Base-by-base conservation (phyloP, 2,888 invertebrate species). In the Neoscelio sp. region DNA sequence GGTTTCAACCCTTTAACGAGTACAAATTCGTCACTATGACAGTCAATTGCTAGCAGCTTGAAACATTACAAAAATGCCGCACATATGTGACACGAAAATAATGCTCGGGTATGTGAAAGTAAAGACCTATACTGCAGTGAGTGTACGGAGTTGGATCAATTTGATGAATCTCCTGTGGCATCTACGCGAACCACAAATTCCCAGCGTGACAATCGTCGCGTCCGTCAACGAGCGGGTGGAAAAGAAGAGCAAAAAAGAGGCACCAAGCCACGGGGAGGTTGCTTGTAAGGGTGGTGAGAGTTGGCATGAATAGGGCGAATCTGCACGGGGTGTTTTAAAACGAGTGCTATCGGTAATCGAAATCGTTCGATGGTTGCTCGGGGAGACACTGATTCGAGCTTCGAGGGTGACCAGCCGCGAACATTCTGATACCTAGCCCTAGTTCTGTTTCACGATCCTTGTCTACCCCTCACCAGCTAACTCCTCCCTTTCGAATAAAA, bases 291-390 rank as follows among this genome's bases (percentile, higher is more conserved):
- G 76, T 67, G 68, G 50, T 46, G 77, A 71, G 73, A 76, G 77
- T 77, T 74, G 62, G 62, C 58, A 68, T 77, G 81, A 81, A 80
- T 81, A 54, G 78, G 84, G 82, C 85, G 85, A 84, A 87, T 87
- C 87, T 85, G 85, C 86, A 85, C 86, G 74, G 87, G 87, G 85
- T 87, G 86, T 88, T 88, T 88, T 88, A 87, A 88, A 88, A 87
- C 88, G 88, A 88, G 88, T 87, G 86, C 85, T 89, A 88, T 89
- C 89, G 89, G 88, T 89, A 88, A 89, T 88, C 89, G 89, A 89
- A 88, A 89, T 87, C 89, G 86, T 86, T 86, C 83, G 81, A 85
- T 87, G 86, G 87, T 78, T 75, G 75, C 78, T 74, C 75, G 67
- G 67, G 54, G 80, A 77, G 71, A 67, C 73, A 75, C 79, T 80